phyloP scores from a whole-genome alignment of 2,797 vertebrate species.

The Lithobates pipiens region DNA sequence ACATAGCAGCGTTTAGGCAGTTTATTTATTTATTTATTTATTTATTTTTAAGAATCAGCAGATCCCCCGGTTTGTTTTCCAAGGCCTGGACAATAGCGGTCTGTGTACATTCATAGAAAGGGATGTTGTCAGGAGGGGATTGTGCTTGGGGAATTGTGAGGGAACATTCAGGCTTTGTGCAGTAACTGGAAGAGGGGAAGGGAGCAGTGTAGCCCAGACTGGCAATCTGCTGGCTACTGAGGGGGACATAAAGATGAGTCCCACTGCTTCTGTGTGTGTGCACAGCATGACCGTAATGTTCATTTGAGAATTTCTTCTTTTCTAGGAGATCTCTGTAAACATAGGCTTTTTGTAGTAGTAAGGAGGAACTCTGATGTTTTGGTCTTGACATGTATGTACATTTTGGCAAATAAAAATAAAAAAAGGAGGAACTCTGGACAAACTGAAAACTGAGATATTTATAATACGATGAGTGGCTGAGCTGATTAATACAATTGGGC shows the following conservation, averaged over 20 bases:
- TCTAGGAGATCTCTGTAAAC: neutral
- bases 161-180: constrained; percentile 72
- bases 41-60: constrained; percentile 58
- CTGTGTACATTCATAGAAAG: constrained; percentile 64
- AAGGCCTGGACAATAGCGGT: constrained; percentile 60
- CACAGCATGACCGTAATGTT: neutral
- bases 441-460: neutral
- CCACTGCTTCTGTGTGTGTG: neutral
- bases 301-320: neutral
- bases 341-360: neutral
- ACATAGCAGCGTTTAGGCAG: constrained; percentile 39
- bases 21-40: constrained; percentile 46
- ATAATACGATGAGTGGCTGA: too few relatives aligned
- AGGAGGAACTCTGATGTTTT: neutral
- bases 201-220: constrained; percentile 64
- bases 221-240: constrained; percentile 36
- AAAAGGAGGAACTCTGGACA: neutral
- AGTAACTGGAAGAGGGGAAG: constrained; percentile 47
- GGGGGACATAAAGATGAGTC: neutral
- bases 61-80: constrained; percentile 63
- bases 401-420: too few relatives aligned
- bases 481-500: too few relatives aligned
- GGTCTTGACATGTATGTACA: too few relatives aligned
- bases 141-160: constrained; percentile 62
- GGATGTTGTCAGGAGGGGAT: constrained; percentile 64